Evolutionary conservation across 2,113 vertebrate genomes (phyloP), one percentile per base, ranked within the genome.

Genomic region (Macroglossus sobrinus): DNA sequence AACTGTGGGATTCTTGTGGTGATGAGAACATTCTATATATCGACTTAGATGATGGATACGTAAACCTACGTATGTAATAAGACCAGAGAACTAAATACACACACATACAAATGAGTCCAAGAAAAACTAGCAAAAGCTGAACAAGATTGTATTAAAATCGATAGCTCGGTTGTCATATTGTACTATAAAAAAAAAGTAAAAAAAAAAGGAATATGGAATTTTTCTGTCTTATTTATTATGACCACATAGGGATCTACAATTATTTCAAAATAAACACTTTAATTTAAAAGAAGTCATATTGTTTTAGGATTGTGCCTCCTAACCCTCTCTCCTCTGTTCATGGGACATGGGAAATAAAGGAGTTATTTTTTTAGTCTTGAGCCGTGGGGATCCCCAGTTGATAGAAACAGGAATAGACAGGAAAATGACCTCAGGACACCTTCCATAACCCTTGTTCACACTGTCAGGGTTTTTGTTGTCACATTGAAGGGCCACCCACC

Each of bases 261-360:
- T 40, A 43, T 35, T 74, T 87, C 24, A 30, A 89, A 81, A 64
- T 47, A 47, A 72, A 81, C 63, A 74, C 26, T 86, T 45, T 38
- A 61, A 12, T 35, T 71, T 11, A 43, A 35, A 78, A 75, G 61
- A 88, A 50, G 18, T n/a, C 75, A 13, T 11, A 6, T 43, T 38
- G 38, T 82, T 64, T 74, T 75, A 63, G 35, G 72, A 47, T 30
- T 26, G 3, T 75, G 50, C 50, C 4, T 50, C 5, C 50, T 50
- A 50, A 50, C 50, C 50, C 47, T 92, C 43, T 14, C 28, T 80
- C 80, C 16, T 80, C 80, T 13, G 24, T 91, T 55, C 63, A 2
- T 24, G 9, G 2, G 38, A 19, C 8, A 66, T 8, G 3, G 14
- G 5, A 72, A 71, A 68, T 79, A n/a, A 84, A 93, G 53, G 89